Evolutionary conservation across 1,140 invertebrate species (phyloP).

Genomic region (Drosophila pachea): DNA sequence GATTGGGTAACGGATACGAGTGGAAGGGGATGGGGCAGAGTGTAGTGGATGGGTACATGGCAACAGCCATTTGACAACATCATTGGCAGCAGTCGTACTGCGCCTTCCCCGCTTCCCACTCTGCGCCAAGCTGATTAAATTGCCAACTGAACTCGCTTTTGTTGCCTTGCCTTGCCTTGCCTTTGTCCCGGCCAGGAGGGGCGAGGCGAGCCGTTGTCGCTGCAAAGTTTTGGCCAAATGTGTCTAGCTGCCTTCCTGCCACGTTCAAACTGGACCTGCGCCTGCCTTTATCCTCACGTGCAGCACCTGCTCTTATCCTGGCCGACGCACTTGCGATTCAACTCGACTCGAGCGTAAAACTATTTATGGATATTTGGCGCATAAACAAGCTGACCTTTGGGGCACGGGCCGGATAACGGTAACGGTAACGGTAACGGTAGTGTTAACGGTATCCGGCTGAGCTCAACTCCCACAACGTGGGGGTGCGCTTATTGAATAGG

Average conservation of each 20-base stretch:
- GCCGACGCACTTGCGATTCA: slow-evolving; percentile 21
- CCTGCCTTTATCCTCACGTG: slow-evolving; percentile 27
- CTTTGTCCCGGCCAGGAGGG: slow-evolving; percentile 50
- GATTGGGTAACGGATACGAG: background rate
- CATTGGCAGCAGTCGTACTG: slow-evolving; percentile 51
- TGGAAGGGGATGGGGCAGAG: background rate
- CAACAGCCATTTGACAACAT: slow-evolving; percentile 68
- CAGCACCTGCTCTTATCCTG: slow-evolving; percentile 17
- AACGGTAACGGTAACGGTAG: slow-evolving; percentile 6
- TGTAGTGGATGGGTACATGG: slow-evolving; percentile 6
- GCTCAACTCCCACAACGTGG: slow-evolving; percentile 1
- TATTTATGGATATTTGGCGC: slow-evolving; percentile 75
- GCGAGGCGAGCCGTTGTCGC: background rate
- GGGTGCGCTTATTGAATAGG: slow-evolving; percentile 39
- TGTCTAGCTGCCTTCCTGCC: slow-evolving; percentile 57
- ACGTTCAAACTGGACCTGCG: slow-evolving; percentile 48
- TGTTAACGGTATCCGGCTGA: background rate
- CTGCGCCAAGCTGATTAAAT: slow-evolving; percentile 62
- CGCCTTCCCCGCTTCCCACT: background rate
- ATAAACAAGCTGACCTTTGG: slow-evolving; percentile 69
- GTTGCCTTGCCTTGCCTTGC: slow-evolving; percentile 24
- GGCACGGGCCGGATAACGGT: slow-evolving; percentile 22
- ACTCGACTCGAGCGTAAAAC: slow-evolving; percentile 51
- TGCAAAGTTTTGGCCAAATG: slow-evolving; percentile 58
- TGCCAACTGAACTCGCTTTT: slow-evolving; percentile 55